Base-by-base conservation (phyloP, 2,113 vertebrate species). In the Piprites chloris region DNA sequence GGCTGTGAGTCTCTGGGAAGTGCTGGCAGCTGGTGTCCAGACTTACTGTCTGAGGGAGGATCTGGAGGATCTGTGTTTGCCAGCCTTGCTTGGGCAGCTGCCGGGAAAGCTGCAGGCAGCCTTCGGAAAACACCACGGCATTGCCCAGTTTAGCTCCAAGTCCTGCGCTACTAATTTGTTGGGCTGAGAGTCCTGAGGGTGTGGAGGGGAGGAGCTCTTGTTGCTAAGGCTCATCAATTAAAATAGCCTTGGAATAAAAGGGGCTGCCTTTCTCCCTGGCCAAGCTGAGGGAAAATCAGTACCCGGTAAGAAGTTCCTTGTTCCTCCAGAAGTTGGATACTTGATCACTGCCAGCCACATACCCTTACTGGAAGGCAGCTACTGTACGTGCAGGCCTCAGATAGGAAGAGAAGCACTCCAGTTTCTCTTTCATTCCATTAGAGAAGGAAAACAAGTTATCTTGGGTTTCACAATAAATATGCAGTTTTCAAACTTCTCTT, bases 61-160 rank as follows among this genome's bases (percentile, higher is more conserved):
- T 39, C 6, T 14, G 6, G n/a, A 61, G 65, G 56, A 67, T 44
- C 19, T 3, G 0, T 23, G 9, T 72, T 58, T 72, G 71, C 62
- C 28, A 26, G 24, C 39, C n/a, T 52, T 49, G 66, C 71, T 42
- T 28, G 61, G 66, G 79, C 68, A 56, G 83, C 79, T 87, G 95
- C 74, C 0, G 1, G 61, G 42, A 61, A 46, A 61, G 71, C 61
- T 79, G 66, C 33, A 12, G 88, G 58, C 35, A 72, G 62, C 35
- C 53, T 63, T 39, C 1, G 9, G 86, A 62, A 68, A 37, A 30
- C 47, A n/a, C 56, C n/a, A 4, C 0, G 0, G 33, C 6, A 1
- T 14, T 37, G 44, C 76, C 72, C 26, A 30, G 5, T 84, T 61
- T 27, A 52, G 46, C 24, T 91, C 41, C 46, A 30, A 46, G 7